Conservation (phyloP, 2,888 invertebrate species). For the Tetragonula carbonaria region DNA sequence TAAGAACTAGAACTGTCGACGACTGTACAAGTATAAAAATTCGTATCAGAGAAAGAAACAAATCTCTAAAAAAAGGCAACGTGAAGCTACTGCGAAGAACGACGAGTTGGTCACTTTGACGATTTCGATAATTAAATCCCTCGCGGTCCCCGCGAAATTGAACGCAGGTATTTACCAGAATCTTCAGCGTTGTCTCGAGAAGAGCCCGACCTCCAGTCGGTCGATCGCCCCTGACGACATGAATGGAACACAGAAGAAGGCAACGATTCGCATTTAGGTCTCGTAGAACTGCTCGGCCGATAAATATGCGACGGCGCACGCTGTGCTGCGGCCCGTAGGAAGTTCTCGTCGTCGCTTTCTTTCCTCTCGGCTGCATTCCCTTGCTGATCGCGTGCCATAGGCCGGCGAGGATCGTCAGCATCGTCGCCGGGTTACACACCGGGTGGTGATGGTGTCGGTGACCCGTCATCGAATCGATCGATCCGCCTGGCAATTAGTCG, state of each 20-base stretch:
- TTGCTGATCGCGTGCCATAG: conserved; percentile 1
- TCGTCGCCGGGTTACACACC: neutral
- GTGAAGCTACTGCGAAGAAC: no score
- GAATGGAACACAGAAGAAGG: conserved; percentile 28
- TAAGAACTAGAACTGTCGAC: no score
- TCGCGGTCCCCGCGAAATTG: neutral
- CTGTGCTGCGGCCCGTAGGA: conserved; percentile 42
- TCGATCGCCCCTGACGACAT: neutral
- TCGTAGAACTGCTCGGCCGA: conserved; percentile 37
- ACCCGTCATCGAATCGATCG: conserved; percentile 61
- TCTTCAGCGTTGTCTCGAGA: neutral
- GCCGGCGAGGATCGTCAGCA: conserved; percentile 10
- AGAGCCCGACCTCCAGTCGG: neutral
- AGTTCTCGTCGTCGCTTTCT: conserved; percentile 39
- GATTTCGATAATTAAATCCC: no score
- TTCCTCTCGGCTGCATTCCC: conserved; percentile 37
- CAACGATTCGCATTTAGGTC: conserved; percentile 51
- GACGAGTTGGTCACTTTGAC: no score
- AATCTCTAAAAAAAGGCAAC: no score
- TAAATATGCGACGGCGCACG: conserved; percentile 60
- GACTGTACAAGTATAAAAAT: no score
- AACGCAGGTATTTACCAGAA: neutral
- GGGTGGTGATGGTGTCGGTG: conserved; percentile 51
- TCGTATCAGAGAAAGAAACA: no score
- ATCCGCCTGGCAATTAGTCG: conserved; percentile 57